These are phyloP conservation scores for Spisula subtruncata DNA, from an alignment of 2,888 invertebrate genomes.

Conservation along the genomic window DNA sequence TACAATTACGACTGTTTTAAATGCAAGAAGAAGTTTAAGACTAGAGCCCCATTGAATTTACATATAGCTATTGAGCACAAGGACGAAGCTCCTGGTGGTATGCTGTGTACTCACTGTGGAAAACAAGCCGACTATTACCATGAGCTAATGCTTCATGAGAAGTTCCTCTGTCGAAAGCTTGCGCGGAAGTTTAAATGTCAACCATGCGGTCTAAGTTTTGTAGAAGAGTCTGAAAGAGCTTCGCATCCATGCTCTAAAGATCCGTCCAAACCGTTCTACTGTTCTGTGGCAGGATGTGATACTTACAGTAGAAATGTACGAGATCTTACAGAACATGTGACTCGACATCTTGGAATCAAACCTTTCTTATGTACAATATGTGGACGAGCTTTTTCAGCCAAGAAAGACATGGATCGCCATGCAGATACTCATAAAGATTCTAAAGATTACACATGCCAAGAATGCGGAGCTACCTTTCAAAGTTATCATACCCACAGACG, in stretches of 20 bases:
- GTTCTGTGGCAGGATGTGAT: constrained; percentile 40
- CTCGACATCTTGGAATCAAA: constrained; percentile 62
- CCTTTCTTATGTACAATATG: constrained; percentile 59
- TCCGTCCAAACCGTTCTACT: constrained; percentile 49
- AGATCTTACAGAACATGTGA: constrained; percentile 56
- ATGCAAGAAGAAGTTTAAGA: constrained; percentile 51
- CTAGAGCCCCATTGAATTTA: constrained; percentile 53
- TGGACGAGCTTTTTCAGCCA: constrained; percentile 56
- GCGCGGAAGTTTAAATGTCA: constrained; percentile 38
- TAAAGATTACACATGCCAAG: constrained; percentile 46
- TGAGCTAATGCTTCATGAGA: constrained; percentile 52
- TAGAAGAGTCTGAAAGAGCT: constrained; percentile 31
- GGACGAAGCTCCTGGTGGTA: constrained; percentile 20
- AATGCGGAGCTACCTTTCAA: constrained; percentile 42
- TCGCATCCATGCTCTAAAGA: constrained; percentile 56
- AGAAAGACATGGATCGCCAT: constrained; percentile 64
- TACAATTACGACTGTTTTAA: constrained; percentile 43
- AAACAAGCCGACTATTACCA: constrained; percentile 55
- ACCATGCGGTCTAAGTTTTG: constrained; percentile 46
- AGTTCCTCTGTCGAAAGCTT: constrained; percentile 52
- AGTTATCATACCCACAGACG: constrained; percentile 38
- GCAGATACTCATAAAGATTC: constrained; percentile 57
- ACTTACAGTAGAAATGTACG: constrained; percentile 44
- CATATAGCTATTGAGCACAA: constrained; percentile 53
- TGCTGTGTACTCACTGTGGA: constrained; percentile 55